Conservation (phyloP, 2,113 vertebrate species). For the Bos javanicus region DNA sequence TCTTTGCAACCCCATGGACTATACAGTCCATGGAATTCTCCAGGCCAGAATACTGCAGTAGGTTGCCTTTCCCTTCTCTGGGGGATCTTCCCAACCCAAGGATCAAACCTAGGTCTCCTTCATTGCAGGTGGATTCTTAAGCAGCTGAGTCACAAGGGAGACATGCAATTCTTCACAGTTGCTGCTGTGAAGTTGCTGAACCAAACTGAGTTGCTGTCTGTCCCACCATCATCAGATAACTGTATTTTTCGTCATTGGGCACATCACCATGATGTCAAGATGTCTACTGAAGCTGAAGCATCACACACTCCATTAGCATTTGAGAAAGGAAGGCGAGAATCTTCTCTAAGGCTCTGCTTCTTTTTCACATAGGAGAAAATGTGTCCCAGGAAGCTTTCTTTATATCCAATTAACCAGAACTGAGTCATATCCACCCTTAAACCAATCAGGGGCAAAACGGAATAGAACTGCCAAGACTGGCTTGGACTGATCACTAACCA, state of each 20-base stretch:
- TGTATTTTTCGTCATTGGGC: neutral
- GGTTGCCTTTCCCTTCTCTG: neutral
- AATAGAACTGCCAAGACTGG: neutral
- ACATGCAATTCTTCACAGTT: neutral
- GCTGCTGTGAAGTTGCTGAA: neutral
- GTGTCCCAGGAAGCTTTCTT: neutral
- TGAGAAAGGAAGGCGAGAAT: neutral
- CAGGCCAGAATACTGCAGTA: neutral
- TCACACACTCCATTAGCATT: neutral
- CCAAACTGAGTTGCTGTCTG: neutral
- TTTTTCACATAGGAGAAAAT: neutral
- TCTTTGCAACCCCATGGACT: neutral
- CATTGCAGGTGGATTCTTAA: neutral
- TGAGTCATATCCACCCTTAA: neutral
- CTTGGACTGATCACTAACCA: neutral
- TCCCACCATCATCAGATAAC: neutral
- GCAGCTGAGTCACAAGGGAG: neutral
- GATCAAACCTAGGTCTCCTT: neutral
- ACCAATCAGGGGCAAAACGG: neutral
- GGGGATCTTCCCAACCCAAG: neutral
- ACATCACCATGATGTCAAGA: neutral
- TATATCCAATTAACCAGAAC: neutral
- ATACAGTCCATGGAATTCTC: neutral
- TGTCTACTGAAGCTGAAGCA: neutral
- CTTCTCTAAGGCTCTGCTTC: neutral